Conservation (phyloP, 2,888 invertebrate species). For the Lucinisca nassula region DNA sequence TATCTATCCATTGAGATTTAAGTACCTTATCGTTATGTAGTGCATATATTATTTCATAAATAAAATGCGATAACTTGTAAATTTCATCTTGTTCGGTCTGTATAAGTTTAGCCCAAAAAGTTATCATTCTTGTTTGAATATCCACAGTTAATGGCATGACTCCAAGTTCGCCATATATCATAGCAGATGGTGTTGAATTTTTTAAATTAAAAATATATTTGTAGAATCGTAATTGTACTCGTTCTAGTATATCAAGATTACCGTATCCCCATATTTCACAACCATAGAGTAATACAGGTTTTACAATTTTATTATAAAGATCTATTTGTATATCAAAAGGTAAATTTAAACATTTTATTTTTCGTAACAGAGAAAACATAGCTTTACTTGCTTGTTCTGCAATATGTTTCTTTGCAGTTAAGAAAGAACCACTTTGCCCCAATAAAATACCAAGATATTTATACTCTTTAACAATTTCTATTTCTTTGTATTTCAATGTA, state of each 20-base stretch:
- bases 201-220: background rate
- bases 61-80: background rate
- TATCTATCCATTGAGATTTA: background rate
- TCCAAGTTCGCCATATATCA: background rate
- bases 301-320: background rate
- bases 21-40: background rate
- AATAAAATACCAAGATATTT: conserved; percentile 11
- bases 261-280: background rate
- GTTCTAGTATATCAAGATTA: background rate
- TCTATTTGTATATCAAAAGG: background rate
- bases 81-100: background rate
- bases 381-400: background rate
- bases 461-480: conserved; percentile 19
- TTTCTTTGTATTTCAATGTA: background rate
- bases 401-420: conserved; percentile 5
- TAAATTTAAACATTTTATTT: background rate
- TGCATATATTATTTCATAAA: background rate
- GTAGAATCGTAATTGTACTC: background rate
- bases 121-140: background rate
- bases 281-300: background rate
- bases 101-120: background rate
- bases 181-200: background rate
- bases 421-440: conserved; percentile 6
- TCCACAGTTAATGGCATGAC: background rate
- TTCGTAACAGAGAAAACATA: background rate